phyloP scores from a whole-genome alignment of 2,113 vertebrate genomes.

The Dicaeum eximium region DNA sequence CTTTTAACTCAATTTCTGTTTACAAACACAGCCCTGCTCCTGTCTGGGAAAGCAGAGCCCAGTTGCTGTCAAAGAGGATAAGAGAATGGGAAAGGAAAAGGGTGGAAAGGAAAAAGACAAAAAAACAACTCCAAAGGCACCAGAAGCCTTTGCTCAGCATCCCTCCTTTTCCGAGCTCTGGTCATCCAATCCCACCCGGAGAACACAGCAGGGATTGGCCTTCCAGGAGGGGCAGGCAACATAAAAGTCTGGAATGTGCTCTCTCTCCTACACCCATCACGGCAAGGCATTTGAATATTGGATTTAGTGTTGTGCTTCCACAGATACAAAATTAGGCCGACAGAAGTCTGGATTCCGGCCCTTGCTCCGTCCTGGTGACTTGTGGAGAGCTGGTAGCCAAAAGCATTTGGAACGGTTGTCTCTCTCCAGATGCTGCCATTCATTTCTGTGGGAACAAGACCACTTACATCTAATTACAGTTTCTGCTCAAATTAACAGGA shows the following conservation, averaged over 20 bases:
- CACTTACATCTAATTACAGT: conserved; percentile 83
- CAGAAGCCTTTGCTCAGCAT: background rate
- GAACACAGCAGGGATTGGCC: background rate
- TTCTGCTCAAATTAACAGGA: conserved; percentile 84
- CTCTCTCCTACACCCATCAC: conserved; percentile 65
- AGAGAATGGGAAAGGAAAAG: background rate
- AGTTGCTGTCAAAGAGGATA: conserved; percentile 52
- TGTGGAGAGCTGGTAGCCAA: conserved; percentile 72
- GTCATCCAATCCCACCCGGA: conserved; percentile 8
- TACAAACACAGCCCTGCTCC: conserved; percentile 29
- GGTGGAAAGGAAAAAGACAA: background rate
- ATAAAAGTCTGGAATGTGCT: conserved; percentile 70
- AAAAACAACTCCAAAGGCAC: background rate
- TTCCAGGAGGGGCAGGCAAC: conserved; percentile 57
- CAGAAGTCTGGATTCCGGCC: conserved; percentile 80
- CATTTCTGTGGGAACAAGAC: conserved; percentile 84
- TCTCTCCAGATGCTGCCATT: conserved; percentile 84
- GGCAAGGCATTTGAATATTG: conserved; percentile 69
- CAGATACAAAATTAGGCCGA: conserved; percentile 79
- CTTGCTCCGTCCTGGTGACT: conserved; percentile 74
- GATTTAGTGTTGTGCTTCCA: conserved; percentile 74
- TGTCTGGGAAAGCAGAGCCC: conserved; percentile 40
- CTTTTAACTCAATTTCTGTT: conserved; percentile 54
- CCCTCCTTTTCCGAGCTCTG: background rate
- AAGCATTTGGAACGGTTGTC: conserved; percentile 80